Evolutionary conservation across 2,797 vertebrate species (phyloP), one percentile per base, ranked within the genome.

Genomic region (Sebastolobus alascanus): DNA sequence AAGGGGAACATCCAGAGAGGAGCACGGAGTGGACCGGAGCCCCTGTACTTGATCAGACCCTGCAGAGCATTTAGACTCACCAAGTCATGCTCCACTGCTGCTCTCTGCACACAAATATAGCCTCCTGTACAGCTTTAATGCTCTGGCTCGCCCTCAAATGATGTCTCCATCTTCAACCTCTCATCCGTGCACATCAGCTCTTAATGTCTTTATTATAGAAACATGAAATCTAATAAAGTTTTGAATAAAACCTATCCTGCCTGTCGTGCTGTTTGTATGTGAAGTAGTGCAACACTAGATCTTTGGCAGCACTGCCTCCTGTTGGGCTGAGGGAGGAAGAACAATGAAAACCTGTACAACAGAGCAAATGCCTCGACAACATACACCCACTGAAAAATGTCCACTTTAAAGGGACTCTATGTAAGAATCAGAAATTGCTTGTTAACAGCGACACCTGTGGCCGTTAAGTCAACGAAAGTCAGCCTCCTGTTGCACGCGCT

Each of bases 161-260:
- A 85, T 90, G 84, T 87, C 81, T 84, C 83, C 81, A 84, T 88
- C 75, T 76, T 81, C 75, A 89, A 37, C 82, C 84, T 84, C 38
- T 87, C 83, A 81, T 77, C 76, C 73, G 65, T 92, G 80, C 84
- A 89, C 84, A 89, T 84, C 77, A 82, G 78, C 85, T 92, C 76
- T 86, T 73, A 74, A 85, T 92, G 82, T 92, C 83, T 93, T 93
- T 93, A 92, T 73, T 83, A 90, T 83, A 85, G 80, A 91, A 79
- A 86, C 71, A 68, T 82, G 52, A 82, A 93, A 88, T 78, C 66
- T 20, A 95, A 93, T 94, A 95, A 94, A 93, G 70, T 93, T 95
- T 93, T 86, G 72, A 84, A 86, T 87, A 90, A 83, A 87, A 87
- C 27, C 16, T 50, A 3, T 63, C 4, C n/a, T 77, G 40, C 4